These are phyloP conservation scores for Cervus canadensis DNA, from an alignment of 2,113 vertebrate species.

Conservation along the genomic window DNA sequence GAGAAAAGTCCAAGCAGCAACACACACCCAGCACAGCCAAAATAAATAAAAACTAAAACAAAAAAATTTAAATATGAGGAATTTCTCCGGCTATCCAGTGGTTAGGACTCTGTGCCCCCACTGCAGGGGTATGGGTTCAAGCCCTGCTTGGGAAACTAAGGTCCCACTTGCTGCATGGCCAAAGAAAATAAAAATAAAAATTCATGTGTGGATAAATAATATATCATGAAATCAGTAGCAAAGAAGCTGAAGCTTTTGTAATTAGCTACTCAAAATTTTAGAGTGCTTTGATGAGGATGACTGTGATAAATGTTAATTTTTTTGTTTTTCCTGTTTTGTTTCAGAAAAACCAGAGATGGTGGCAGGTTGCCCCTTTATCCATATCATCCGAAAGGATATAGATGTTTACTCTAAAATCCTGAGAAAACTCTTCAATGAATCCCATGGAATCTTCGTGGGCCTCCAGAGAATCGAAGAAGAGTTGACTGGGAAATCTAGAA, in stretches of 20 bases:
- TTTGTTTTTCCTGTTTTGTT: constrained; percentile 32
- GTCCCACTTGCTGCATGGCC: background rate
- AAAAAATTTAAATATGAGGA: background rate
- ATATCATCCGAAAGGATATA: constrained; percentile 88
- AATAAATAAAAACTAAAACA: background rate
- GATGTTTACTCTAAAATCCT: constrained; percentile 93
- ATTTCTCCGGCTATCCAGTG: background rate
- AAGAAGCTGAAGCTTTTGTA: background rate
- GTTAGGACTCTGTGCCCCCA: background rate
- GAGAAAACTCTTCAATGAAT: constrained; percentile 97
- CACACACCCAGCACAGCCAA: background rate
- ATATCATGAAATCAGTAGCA: background rate
- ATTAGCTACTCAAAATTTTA: background rate
- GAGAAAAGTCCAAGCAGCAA: background rate
- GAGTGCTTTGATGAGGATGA: background rate
- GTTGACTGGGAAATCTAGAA: constrained; percentile 87
- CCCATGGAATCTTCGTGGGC: constrained; percentile 94
- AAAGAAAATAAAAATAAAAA: background rate
- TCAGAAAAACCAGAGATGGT: constrained; percentile 48
- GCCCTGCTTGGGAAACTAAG: background rate
- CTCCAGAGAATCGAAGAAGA: constrained; percentile 92
- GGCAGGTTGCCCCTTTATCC: constrained; percentile 77
- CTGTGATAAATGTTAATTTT: background rate
- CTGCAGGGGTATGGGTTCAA: background rate
- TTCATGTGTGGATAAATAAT: background rate